phyloP scores from a whole-genome alignment of 2,888 invertebrate species.

The Slavum lentiscoides region DNA sequence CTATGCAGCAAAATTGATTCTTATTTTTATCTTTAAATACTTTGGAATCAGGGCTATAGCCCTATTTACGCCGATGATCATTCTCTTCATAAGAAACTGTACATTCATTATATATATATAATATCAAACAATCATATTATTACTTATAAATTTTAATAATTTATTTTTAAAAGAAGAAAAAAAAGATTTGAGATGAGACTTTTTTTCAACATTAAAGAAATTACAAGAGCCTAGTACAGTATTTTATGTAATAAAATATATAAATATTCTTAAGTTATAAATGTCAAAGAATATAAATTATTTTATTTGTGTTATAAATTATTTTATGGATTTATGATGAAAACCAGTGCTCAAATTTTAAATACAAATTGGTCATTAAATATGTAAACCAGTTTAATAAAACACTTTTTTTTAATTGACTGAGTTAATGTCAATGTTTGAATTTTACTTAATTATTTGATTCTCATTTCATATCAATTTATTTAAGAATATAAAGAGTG shows the following conservation, averaged over 20 bases:
- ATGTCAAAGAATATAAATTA: not conserved
- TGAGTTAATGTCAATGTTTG: not conserved
- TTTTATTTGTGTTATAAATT: not conserved
- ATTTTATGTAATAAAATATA: constrained; percentile 14
- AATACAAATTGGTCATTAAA: constrained; percentile 3
- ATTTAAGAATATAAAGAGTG: constrained; percentile 2
- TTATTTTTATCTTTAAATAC: no score
- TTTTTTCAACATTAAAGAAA: not conserved
- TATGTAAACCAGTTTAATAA: not conserved
- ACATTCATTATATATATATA: not conserved
- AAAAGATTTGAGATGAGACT: constrained; percentile 1
- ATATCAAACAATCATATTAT: not conserved
- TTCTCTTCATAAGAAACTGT: not conserved
- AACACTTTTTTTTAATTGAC: not conserved
- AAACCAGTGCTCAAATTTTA: constrained; percentile 10
- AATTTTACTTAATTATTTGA: constrained; percentile 5
- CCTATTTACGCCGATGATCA: no score
- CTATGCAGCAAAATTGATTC: no score
- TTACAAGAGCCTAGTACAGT: constrained; percentile 4
- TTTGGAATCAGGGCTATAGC: no score
- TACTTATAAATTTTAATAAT: not conserved
- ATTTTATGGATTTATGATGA: not conserved
- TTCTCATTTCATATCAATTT: constrained; percentile 30
- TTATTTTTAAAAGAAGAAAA: not conserved
- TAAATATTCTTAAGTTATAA: constrained; percentile 9